Base-by-base conservation (phyloP, 2,113 vertebrate species). In the Hippolais icterina region DNA sequence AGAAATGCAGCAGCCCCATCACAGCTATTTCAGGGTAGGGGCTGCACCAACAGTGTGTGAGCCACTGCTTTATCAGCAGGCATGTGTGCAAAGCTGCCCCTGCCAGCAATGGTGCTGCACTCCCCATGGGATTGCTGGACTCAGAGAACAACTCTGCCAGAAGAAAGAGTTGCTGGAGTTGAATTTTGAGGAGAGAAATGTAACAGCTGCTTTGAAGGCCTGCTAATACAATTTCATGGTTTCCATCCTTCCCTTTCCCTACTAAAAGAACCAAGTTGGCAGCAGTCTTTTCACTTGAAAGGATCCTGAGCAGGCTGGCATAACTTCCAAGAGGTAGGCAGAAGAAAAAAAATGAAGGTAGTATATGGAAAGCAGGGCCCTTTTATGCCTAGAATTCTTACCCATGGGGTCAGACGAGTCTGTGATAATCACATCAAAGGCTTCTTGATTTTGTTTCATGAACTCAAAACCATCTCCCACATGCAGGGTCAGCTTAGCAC, bases 371-470 rank as follows among this genome's bases (percentile, higher is more conserved):
- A 83, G 29, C 44, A 74, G 59, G 9, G 37, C 17, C 35, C 59
- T 70, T 90, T 53, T 28, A 85, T 9, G 19, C 69, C 24, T n/a
- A 31, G 10, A 70, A 15, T 29, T 68, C 99, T 98, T 87, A 99
- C 99, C 99, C 83, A 99, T 99, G 87, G 99, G 99, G 97, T 99
- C 99, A 12, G 99, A 99, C 2, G 99, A 99, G 96, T 99, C 99
- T 0, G 99, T 99, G 97, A 99, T 99, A 95, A 99, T 99, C 66
- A 99, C 96, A 39, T 99, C 99, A 17, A 99, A 99, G 64, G 99
- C 99, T 75, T 99, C 99, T 97, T 99, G 99, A 96, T 99, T 99
- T 97, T 99, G 98, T 87, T 99, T 99, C 99, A 99, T 99, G 96
- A 99, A 99, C 94, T 99, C 99, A 97, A 99, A 99, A 46, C 99